A percentile compares a stretch with the other conserved stretches of the same genome.
phyloP scores from a whole-genome alignment of 2,888 invertebrate genomes.

The Acrobasis repandana region DNA sequence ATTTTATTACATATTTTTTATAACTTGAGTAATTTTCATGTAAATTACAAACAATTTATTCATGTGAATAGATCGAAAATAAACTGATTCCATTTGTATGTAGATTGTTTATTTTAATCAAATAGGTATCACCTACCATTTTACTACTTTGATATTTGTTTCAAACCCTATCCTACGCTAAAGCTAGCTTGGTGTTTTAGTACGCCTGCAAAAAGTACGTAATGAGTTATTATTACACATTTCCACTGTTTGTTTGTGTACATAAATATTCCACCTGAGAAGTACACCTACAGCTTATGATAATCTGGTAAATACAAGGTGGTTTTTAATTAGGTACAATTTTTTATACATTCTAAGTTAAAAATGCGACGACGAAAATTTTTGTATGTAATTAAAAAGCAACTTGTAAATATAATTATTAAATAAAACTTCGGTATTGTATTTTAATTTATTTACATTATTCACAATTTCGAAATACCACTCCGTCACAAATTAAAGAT shows the following conservation, averaged over 20 bases:
- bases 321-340: too few species aligned
- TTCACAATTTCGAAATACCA: constrained; percentile 32
- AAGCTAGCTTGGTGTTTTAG: too few species aligned
- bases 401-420: constrained; percentile 35
- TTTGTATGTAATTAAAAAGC: constrained; percentile 20
- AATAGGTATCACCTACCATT: neutral
- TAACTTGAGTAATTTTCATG: constrained; percentile 57
- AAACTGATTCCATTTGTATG: constrained; percentile 72
- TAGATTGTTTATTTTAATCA: constrained; percentile 21
- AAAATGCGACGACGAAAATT: too few species aligned
- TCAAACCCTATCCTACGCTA: too few species aligned
- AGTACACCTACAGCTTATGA: too few species aligned
- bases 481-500: constrained; percentile 29
- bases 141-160: too few species aligned
- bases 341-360: too few species aligned
- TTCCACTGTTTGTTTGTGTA: too few species aligned
- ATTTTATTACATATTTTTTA: constrained; percentile 65
- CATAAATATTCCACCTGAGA: too few species aligned
- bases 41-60: constrained; percentile 63
- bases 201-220: too few species aligned
- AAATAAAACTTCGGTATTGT: constrained; percentile 14
- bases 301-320: too few species aligned
- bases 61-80: constrained; percentile 66
- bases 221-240: too few species aligned
- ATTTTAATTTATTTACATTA: constrained; percentile 20